A percentile compares a stretch with the other conserved stretches of the same genome.
phyloP scores from a whole-genome alignment of 92 coral and sea anemone species.

The Palythoa grandiflora region DNA sequence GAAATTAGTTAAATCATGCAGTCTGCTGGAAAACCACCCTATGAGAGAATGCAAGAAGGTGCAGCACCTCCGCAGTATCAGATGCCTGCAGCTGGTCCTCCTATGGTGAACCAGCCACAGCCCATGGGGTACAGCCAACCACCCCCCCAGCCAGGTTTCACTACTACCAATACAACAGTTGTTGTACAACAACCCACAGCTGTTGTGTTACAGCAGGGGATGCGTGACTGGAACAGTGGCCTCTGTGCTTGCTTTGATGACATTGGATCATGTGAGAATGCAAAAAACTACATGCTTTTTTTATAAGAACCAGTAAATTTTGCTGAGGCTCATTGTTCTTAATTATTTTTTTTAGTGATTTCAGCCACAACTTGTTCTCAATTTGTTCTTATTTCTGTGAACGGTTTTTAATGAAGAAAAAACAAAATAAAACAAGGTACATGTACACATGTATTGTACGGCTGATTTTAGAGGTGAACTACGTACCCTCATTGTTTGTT shows the following conservation, averaged over 20 bases:
- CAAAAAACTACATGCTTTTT: too few species aligned
- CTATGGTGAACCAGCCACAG: conserved; percentile 6
- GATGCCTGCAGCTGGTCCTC: background rate
- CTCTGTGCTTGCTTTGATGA: conserved; percentile 65
- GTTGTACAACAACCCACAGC: conserved; percentile 64
- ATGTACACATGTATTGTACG: too few species aligned
- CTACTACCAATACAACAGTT: conserved; percentile 49
- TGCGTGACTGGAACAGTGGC: conserved; percentile 70
- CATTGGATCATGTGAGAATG: conserved; percentile 54
- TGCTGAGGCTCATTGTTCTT: too few species aligned
- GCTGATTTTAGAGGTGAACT: too few species aligned
- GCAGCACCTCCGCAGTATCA: background rate
- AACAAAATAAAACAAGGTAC: too few species aligned
- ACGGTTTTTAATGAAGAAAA: too few species aligned
- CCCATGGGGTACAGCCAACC: conserved; percentile 23
- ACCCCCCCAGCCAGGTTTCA: background rate
- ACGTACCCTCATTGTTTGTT: too few species aligned
- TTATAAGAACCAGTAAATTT: too few species aligned
- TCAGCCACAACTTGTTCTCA: too few species aligned
- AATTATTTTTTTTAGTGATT: too few species aligned
- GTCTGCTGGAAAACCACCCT: conserved; percentile 13
- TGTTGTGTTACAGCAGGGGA: conserved; percentile 44
- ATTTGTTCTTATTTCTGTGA: too few species aligned
- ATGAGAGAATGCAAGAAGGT: conserved; percentile 10
- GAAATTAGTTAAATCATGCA: background rate